These are phyloP conservation scores for Polyommatus iphigenia DNA, from an alignment of 2,888 invertebrate species.

Conservation along the genomic window DNA sequence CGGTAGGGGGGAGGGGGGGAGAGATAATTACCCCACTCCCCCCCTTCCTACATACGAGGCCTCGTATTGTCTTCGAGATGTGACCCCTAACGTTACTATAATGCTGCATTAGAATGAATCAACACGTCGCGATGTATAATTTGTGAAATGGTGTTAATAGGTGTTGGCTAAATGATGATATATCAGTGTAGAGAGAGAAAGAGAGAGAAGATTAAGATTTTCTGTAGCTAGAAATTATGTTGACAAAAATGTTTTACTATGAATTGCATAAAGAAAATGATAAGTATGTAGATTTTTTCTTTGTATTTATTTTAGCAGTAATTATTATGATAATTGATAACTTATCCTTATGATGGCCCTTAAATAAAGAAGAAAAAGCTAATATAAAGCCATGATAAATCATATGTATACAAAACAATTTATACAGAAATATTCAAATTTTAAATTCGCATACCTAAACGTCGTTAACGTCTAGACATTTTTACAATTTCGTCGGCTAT, in stretches of 20 bases:
- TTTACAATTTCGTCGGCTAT: slow-evolving; percentile 62
- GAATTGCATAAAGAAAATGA: too few species aligned
- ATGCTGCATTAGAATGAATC: slow-evolving; percentile 25
- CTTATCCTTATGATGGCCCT: too few species aligned
- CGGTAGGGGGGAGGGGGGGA: slow-evolving; percentile 66
- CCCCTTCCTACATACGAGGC: slow-evolving; percentile 44
- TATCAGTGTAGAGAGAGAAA: slow-evolving; percentile 31
- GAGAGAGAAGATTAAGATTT: not conserved
- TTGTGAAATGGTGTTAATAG: slow-evolving; percentile 12
- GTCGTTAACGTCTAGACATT: slow-evolving; percentile 57
- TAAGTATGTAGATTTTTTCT: too few species aligned
- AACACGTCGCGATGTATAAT: slow-evolving; percentile 23
- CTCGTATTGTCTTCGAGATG: slow-evolving; percentile 71
- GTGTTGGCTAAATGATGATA: not conserved
- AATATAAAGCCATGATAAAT: too few species aligned
- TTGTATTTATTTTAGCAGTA: too few species aligned
- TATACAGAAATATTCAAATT: not conserved
- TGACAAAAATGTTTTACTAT: too few species aligned
- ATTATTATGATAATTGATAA: too few species aligned
- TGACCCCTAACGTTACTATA: slow-evolving; percentile 57
- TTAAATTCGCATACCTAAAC: slow-evolving; percentile 24
- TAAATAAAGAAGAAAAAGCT: too few species aligned
- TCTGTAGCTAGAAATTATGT: not conserved
- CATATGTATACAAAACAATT: not conserved
- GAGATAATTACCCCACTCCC: slow-evolving; percentile 68